These are phyloP conservation scores for Ophion costatus DNA, from an alignment of 2,888 invertebrate genomes.

Conservation along the genomic window DNA sequence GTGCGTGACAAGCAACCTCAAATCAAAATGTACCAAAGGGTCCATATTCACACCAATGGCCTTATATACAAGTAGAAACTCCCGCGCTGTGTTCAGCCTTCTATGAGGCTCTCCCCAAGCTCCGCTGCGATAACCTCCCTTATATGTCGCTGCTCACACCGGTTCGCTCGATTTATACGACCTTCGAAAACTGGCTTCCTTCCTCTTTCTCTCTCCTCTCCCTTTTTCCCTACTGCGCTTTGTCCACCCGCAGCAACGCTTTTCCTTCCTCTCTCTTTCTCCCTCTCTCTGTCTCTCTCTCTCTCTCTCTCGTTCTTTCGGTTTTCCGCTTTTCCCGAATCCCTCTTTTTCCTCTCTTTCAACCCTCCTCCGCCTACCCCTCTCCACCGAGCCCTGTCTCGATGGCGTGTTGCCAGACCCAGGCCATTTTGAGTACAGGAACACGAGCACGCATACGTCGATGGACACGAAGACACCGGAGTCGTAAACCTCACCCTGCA, in stretches of 20 bases:
- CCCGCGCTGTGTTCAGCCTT: slow-evolving; percentile 44
- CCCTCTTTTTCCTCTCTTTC: slow-evolving; percentile 1
- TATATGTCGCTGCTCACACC: slow-evolving; percentile 59
- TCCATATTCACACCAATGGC: slow-evolving; percentile 13
- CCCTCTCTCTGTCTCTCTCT: slow-evolving; percentile 19
- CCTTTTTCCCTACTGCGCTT: slow-evolving; percentile 18
- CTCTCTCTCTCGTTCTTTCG: slow-evolving; percentile 57
- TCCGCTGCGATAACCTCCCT: slow-evolving; percentile 66
- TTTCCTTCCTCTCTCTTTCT: slow-evolving; percentile 24
- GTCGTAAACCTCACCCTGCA: slow-evolving; percentile 56
- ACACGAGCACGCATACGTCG: slow-evolving; percentile 15
- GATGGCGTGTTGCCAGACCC: slow-evolving; percentile 20
- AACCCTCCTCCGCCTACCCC: neutral
- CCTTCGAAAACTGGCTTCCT: slow-evolving; percentile 72
- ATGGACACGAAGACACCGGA: slow-evolving; percentile 54
- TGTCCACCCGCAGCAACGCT: slow-evolving; percentile 31
- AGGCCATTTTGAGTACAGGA: slow-evolving; percentile 1
- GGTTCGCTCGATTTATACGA: slow-evolving; percentile 77
- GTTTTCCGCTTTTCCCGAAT: slow-evolving; percentile 33
- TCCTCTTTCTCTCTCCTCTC: slow-evolving; percentile 21
- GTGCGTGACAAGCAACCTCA: neutral
- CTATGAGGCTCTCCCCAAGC: slow-evolving; percentile 41
- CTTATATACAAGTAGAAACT: slow-evolving; percentile 27
- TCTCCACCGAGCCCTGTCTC: neutral
- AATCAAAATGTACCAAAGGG: neutral